Percentiles rank a stretch among this genome's conserved stretches.
Evolutionary conservation across 2,797 vertebrate genomes (phyloP).

Genomic region (Manis javanica): DNA sequence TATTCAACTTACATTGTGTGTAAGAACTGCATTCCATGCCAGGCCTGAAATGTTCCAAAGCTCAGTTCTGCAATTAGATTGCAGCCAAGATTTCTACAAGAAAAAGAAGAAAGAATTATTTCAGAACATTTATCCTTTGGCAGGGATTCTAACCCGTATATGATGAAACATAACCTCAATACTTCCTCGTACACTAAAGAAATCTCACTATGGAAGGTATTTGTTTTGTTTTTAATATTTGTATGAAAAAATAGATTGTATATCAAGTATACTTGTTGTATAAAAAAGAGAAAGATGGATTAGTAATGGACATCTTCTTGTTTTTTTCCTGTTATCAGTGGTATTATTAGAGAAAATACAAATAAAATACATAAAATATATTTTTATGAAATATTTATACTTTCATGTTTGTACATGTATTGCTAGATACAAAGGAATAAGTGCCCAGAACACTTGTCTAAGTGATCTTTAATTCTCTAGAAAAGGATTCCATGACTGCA

Average conservation of each 20-base stretch:
- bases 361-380: background rate
- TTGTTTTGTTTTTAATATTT: too few relatives aligned
- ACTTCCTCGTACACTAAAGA: too few relatives aligned
- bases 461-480: too few relatives aligned
- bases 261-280: background rate
- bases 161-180: too few relatives aligned
- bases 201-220: too few relatives aligned
- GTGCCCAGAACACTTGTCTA: background rate
- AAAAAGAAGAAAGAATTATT: background rate
- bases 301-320: too few relatives aligned
- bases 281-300: too few relatives aligned
- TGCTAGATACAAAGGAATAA: background rate
- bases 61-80: conserved; percentile 74
- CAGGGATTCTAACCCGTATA: too few relatives aligned
- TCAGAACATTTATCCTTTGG: background rate
- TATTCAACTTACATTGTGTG: conserved; percentile 81
- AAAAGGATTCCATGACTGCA: too few relatives aligned
- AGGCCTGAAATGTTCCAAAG: conserved; percentile 81
- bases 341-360: too few relatives aligned
- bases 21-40: conserved; percentile 85
- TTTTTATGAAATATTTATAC: background rate
- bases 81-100: conserved; percentile 79
- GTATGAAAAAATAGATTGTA: too few relatives aligned
- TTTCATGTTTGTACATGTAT: background rate
- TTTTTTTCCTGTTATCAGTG: too few relatives aligned